These are phyloP conservation scores for Erythrolamprus reginae DNA, from an alignment of 2,113 vertebrate genomes.

Conservation along the genomic window DNA sequence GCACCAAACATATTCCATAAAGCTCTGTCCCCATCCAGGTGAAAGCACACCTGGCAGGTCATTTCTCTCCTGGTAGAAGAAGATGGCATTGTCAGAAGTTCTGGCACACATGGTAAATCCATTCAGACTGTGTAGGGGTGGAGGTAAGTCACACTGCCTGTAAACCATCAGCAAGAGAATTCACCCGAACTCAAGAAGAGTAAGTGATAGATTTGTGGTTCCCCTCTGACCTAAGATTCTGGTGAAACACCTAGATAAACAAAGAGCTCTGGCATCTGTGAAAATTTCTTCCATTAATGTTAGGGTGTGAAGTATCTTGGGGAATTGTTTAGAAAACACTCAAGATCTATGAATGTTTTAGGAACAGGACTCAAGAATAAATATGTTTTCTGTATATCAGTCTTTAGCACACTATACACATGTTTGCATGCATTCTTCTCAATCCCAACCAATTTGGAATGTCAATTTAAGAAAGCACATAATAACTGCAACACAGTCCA, in stretches of 20 bases:
- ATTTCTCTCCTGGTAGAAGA: slow-evolving; percentile 20
- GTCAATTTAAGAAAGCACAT: neutral
- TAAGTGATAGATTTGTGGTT: neutral
- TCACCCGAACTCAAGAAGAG: slow-evolving; percentile 5
- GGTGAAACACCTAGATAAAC: slow-evolving; percentile 11
- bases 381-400: neutral
- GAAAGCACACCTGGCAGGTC: slow-evolving; percentile 35
- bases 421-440: neutral
- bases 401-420: neutral
- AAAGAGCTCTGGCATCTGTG: neutral
- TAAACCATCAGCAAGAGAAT: slow-evolving; percentile 48
- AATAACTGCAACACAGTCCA: neutral
- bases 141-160: slow-evolving; percentile 37
- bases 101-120: slow-evolving; percentile 52
- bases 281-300: neutral
- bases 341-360: neutral
- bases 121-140: slow-evolving; percentile 45
- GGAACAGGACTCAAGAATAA: neutral
- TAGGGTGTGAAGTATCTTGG: too few relatives aligned
- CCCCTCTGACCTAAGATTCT: neutral
- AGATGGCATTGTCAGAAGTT: neutral
- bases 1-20: slow-evolving; percentile 30
- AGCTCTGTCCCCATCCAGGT: slow-evolving; percentile 36
- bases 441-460: neutral
- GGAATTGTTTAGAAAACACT: neutral